Evolutionary conservation across 2,113 vertebrate genomes (phyloP), one percentile per base, ranked within the genome.

Genomic region (Lota lota): DNA sequence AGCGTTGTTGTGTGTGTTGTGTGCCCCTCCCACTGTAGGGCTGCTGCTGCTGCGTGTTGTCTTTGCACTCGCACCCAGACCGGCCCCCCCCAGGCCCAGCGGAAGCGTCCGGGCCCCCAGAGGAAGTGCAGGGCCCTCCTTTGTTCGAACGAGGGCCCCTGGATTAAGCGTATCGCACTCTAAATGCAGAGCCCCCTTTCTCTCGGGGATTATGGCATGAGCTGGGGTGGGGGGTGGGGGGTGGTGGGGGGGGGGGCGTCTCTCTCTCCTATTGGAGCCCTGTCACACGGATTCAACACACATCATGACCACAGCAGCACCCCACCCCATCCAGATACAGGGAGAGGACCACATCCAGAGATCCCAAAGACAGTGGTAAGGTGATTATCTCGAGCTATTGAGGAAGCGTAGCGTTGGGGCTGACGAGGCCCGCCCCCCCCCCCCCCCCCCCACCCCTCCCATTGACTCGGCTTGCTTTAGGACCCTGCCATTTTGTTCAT

Each of bases 281-380:
- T 87, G 89, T 91, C 92, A 89, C 78, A 86, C 82, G 90, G 80
- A 91, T 90, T 89, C 84, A 87, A 85, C 86, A 88, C 84, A 84
- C 76, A 69, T 57, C 76, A 73, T 73, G 71, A 51, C 74, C 67
- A 53, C 74, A 19, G 56, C 73, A 79, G 79, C 74, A 67, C 67
- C 47, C 22, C 18, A 68, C 67, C 76, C 77, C 5, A 6, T n/a
- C 69, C 74, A 64, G 75, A 71, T 71, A 68, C 79, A 76, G 79
- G 40, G n/a, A n/a, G n/a, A n/a, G n/a, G n/a, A n/a, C n/a, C n/a
- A 12, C 40, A 50, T 6, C 40, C 40, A 5, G 12, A 50, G 12
- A 50, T 14, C 40, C 12, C 40, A 50, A 12, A 50, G 5, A 66
- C 76, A 83, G 82, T 74, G 73, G 74, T 83, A 70, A 87, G 83